A percentile compares a stretch with the other conserved stretches of the same genome.
These are phyloP conservation scores for Sanderia malayensis DNA, from an alignment of 30 jellyfish, hydroid and myxozoan species.

Conservation along the genomic window DNA sequence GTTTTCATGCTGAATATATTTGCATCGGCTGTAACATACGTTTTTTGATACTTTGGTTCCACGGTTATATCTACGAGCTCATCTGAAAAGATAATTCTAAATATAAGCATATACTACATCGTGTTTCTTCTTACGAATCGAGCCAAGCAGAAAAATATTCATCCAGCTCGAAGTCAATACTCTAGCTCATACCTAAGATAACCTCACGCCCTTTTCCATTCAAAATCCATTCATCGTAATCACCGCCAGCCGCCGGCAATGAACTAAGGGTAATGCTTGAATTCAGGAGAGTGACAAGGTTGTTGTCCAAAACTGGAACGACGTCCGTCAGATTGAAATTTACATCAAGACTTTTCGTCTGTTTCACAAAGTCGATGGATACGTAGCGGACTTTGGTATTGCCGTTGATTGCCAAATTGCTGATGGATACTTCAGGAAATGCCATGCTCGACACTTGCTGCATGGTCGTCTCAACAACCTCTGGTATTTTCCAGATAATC, in stretches of 20 bases:
- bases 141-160: background rate
- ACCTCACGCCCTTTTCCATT: background rate
- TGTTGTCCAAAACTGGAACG: background rate
- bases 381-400: background rate
- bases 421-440: background rate
- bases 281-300: background rate
- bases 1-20: conserved; percentile 34
- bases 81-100: conserved; percentile 1
- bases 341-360: background rate
- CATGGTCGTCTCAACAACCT: conserved; percentile 21
- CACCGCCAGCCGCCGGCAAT: background rate
- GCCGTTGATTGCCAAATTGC: background rate
- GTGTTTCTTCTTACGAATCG: background rate
- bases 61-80: conserved; percentile 19
- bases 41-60: conserved; percentile 7
- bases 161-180: background rate
- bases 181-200: background rate
- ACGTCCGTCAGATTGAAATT: background rate
- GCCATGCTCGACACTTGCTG: conserved; percentile 6
- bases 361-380: background rate
- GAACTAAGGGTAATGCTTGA: background rate
- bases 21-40: conserved; percentile 18
- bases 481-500: conserved; percentile 29
- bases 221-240: background rate
- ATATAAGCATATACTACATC: too few species aligned